Percentiles rank a stretch among this genome's conserved stretches.
Evolutionary conservation across 2,113 vertebrate genomes (phyloP).

Genomic region (Pogona vitticeps): DNA sequence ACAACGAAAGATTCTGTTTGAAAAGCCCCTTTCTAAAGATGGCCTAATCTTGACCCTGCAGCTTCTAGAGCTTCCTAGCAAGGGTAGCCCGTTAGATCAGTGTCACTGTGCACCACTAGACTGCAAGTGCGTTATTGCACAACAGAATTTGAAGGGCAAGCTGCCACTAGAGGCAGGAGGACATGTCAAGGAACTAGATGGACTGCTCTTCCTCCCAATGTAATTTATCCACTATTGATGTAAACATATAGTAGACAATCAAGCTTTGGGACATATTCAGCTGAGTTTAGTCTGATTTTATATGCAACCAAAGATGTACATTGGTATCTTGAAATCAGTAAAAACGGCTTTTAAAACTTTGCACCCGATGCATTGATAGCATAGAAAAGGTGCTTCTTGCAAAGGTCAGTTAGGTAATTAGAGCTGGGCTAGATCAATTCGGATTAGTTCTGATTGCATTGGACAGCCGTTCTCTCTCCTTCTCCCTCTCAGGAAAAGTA

Average conservation of each 20-base stretch:
- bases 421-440: slow-evolving; percentile 10
- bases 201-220: background rate
- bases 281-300: background rate
- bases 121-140: background rate
- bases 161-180: background rate
- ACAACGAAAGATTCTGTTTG: background rate
- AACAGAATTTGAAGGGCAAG: too few species aligned
- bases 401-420: slow-evolving; percentile 22
- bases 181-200: background rate
- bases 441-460: slow-evolving; percentile 16
- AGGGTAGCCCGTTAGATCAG: background rate
- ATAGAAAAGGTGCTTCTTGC: background rate
- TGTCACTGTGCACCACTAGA: too few species aligned
- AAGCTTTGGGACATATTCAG: background rate
- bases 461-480: background rate
- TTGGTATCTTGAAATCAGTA: background rate
- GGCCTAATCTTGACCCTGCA: background rate
- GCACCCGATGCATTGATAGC: background rate
- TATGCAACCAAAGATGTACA: background rate
- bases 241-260: background rate
- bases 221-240: background rate
- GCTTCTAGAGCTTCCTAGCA: background rate
- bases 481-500: background rate
- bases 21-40: background rate
- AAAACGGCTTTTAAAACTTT: too few species aligned